Percentiles rank a stretch among this genome's conserved stretches.
Evolutionary conservation across 2,888 invertebrate genomes (phyloP).

Genomic region (Cerceris ruficornis): DNA sequence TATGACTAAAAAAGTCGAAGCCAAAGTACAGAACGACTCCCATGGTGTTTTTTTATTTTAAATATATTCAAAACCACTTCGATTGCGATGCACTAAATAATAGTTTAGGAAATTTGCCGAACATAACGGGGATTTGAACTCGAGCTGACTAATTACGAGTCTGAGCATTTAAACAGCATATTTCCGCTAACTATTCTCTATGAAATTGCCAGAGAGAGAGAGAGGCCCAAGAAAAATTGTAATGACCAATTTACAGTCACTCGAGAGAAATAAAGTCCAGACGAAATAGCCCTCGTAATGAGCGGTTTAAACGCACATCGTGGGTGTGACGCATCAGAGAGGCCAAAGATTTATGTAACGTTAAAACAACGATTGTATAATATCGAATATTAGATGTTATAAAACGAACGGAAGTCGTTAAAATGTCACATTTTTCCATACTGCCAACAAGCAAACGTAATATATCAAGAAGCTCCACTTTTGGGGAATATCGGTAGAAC

Average conservation of each 20-base stretch:
- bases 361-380: slow-evolving; percentile 18
- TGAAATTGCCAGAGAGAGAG: no score
- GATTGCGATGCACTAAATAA: no score
- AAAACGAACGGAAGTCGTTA: slow-evolving; percentile 13
- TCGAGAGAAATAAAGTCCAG: neutral
- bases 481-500: neutral
- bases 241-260: neutral
- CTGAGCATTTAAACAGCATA: no score
- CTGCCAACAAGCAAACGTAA: slow-evolving; percentile 21
- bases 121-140: no score
- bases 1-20: no score
- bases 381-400: slow-evolving; percentile 3
- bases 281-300: slow-evolving; percentile 1
- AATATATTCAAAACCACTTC: no score
- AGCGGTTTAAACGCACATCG: neutral
- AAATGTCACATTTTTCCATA: slow-evolving; percentile 1
- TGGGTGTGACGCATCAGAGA: neutral
- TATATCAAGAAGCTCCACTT: neutral
- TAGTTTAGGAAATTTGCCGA: no score
- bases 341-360: slow-evolving; percentile 23
- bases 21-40: no score
- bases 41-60: no score
- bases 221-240: neutral
- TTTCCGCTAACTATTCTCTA: no score
- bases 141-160: no score